Conservation (phyloP, 2,888 invertebrate species). For the Synanthedon formicaeformis region DNA sequence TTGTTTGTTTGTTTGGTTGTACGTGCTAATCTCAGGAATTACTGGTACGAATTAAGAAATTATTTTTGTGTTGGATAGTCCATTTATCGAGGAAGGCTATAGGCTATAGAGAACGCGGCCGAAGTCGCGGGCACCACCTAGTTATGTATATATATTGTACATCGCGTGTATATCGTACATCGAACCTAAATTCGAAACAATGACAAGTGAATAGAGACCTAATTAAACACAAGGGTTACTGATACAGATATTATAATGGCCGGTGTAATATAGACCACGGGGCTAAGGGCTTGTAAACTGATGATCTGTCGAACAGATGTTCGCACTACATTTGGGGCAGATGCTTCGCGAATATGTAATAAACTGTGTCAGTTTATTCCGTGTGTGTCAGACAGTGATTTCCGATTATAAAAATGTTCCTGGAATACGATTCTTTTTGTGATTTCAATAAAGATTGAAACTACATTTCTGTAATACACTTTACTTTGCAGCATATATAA, state of each 20-base stretch:
- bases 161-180: constrained; percentile 45
- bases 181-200: constrained; percentile 46
- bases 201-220: constrained; percentile 59
- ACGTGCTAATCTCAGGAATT: no score
- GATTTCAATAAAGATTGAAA: no score
- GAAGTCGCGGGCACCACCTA: no score
- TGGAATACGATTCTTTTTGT: not conserved
- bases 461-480: no score
- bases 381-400: constrained; percentile 6
- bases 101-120: no score
- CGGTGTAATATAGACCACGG: constrained; percentile 35
- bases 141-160: constrained; percentile 19
- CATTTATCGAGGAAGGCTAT: no score
- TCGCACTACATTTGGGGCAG: constrained; percentile 34
- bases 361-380: constrained; percentile 1
- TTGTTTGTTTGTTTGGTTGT: no score
- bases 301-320: constrained; percentile 10
- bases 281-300: constrained; percentile 22
- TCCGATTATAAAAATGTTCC: constrained; percentile 23
- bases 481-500: no score
- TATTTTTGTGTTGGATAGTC: no score
- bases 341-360: constrained; percentile 21
- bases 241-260: constrained; percentile 27
- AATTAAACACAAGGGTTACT: constrained; percentile 51
- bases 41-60: no score